Percentiles rank a stretch among this genome's conserved stretches.
phyloP scores from a whole-genome alignment of 2,113 vertebrate genomes.

The Typhlomys cinereus region DNA sequence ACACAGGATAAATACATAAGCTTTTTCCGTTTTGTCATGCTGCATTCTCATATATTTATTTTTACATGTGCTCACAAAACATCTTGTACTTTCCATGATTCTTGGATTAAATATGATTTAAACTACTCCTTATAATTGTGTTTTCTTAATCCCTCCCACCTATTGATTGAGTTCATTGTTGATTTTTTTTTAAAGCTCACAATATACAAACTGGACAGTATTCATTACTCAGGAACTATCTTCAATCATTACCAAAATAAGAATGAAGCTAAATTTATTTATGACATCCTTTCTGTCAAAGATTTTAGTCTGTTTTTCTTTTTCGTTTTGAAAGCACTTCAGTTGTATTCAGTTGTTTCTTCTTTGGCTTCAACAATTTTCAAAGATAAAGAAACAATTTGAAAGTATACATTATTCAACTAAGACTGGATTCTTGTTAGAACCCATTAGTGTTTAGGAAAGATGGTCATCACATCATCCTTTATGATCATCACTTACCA shows the following conservation, averaged over 20 bases:
- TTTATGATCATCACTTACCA: not conserved
- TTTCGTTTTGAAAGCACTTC: not conserved
- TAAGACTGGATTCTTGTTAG: not conserved
- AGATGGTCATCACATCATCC: not conserved
- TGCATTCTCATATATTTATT: not conserved
- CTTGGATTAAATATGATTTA: not conserved
- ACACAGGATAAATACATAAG: not conserved
- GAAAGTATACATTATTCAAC: not conserved
- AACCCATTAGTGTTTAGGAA: not conserved
- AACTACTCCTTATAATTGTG: not conserved
- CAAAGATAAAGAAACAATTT: not conserved
- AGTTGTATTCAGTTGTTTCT: not conserved
- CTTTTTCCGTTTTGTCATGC: not conserved
- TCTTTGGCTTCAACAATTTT: not conserved
- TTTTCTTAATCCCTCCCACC: not conserved
- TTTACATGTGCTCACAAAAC: not conserved
- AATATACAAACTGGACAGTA: not conserved
- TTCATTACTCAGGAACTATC: rapidly evolving
- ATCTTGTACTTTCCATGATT: not conserved
- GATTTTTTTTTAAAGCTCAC: not conserved
- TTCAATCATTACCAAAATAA: not conserved
- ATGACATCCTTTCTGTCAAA: not conserved
- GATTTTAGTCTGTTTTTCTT: not conserved
- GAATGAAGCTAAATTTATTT: not conserved
- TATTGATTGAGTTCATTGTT: not conserved